Base-by-base conservation (phyloP, 2,113 vertebrate genomes). In the Tonatia bakeri region DNA sequence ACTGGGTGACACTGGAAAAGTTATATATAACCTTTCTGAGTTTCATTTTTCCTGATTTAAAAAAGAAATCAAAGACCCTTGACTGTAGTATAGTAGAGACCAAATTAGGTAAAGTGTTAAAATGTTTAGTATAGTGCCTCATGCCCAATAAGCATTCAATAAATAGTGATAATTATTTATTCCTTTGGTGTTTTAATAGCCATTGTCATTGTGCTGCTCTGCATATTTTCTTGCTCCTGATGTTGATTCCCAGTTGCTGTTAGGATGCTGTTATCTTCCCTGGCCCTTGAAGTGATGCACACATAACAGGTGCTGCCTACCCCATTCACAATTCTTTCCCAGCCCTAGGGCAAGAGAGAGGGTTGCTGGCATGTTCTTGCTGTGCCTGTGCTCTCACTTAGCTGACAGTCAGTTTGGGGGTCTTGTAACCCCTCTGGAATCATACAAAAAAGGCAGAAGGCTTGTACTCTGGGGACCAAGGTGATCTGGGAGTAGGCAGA, bases 41-140 rank as follows among this genome's bases (percentile, higher is more conserved):
- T 72, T 85, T 93, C 72, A 2, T 65, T 93, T 96, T 77, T 38
- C n/a, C 36, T 69, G 19, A 38, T 83, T 12, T 86, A 56, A 94
- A 70, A 45, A 38, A 28, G 11, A 1, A 5, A 4, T 92, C 69
- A 70, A n/a, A 79, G 61, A 26, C 5, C 7, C 9, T 80, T 73
- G n/a, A 67, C 3, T 59, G 16, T 59, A 52, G 54, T 26, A 16
- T 19, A 26, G 28, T 14, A 31, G 22, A 61, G 40, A 43, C 7
- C 38, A 36, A 88, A 56, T 15, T 36, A 88, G 43, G 6, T 54
- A 17, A 70, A 86, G 82, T 45, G 26, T 17, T 8, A 24, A 59
- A 70, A 61, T 52, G 13, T 65, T 70, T 61, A 24, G 20, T 33
- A 13, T 45, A 43, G 20, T n/a, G 50, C 24, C 43, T 79, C 7